phyloP scores from a whole-genome alignment of 2,888 invertebrate genomes.

The Pseudococcus viburni region DNA sequence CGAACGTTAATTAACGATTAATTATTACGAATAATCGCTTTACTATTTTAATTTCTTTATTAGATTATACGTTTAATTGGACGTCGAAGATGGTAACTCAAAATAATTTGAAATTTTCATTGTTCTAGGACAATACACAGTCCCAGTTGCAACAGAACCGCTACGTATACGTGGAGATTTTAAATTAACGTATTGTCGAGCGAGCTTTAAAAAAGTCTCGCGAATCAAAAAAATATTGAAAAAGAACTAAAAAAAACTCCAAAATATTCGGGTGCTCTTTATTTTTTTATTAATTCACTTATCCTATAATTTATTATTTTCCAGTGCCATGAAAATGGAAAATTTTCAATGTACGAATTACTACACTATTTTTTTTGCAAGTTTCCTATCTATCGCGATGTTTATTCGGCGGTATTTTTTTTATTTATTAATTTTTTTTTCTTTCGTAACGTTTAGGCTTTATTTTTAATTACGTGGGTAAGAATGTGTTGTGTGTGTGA shows the following conservation, averaged over 20 bases:
- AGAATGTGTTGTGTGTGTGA: not conserved
- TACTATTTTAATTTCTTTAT: not conserved
- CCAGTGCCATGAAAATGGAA: constrained; percentile 48
- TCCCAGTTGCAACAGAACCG: constrained; percentile 67
- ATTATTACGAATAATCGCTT: not conserved
- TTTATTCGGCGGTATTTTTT: not conserved
- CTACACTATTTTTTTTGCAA: constrained; percentile 35
- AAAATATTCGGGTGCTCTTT: constrained; percentile 48
- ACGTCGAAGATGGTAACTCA: not conserved
- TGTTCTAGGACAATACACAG: constrained; percentile 68
- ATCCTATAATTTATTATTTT: constrained; percentile 62
- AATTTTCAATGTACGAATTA: constrained; percentile 17
- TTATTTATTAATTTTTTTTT: constrained; percentile 21
- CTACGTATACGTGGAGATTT: constrained; percentile 63
- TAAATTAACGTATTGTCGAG: constrained; percentile 30
- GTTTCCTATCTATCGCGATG: constrained; percentile 38
- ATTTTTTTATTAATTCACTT: constrained; percentile 13
- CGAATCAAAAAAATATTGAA: not conserved
- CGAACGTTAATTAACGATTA: constrained; percentile 3
- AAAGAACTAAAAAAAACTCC: not conserved
- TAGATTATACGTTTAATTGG: not conserved
- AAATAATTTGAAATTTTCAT: constrained; percentile 21
- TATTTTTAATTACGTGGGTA: constrained; percentile 9
- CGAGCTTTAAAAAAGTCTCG: constrained; percentile 54
- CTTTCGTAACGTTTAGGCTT: not conserved